phyloP scores from a whole-genome alignment of 2,797 vertebrate genomes.

The Mus spretus region DNA sequence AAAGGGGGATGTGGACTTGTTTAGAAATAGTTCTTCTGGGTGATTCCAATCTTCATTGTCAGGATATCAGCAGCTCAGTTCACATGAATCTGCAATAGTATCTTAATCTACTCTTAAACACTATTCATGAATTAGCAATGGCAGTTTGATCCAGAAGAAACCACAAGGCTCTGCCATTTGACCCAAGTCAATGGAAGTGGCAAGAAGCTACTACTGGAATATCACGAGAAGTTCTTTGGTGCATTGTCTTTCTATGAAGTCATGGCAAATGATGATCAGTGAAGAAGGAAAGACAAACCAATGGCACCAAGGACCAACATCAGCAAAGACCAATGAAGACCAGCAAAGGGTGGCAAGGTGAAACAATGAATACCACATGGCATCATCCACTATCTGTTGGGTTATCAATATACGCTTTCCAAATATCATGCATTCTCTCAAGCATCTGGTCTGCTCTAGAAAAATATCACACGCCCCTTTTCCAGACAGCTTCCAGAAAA shows the following conservation, averaged over 20 bases:
- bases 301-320: neutral
- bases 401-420: neutral
- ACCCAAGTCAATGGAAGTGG: neutral
- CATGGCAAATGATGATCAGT: neutral
- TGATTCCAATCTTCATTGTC: neutral
- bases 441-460: neutral
- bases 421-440: neutral
- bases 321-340: neutral
- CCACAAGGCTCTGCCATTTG: neutral
- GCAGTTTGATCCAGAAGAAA: neutral
- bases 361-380: neutral
- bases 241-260: neutral
- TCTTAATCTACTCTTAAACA: neutral
- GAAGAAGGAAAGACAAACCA: neutral
- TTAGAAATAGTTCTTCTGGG: neutral
- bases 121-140: neutral
- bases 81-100: neutral
- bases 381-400: neutral
- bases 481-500: neutral
- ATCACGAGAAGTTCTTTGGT: neutral
- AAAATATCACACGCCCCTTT: neutral
- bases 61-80: neutral
- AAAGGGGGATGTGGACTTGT: neutral
- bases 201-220: neutral
- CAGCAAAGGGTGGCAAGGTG: neutral